Evolutionary conservation across 2,888 invertebrate genomes (phyloP).

Genomic region (Conomelus anceps): DNA sequence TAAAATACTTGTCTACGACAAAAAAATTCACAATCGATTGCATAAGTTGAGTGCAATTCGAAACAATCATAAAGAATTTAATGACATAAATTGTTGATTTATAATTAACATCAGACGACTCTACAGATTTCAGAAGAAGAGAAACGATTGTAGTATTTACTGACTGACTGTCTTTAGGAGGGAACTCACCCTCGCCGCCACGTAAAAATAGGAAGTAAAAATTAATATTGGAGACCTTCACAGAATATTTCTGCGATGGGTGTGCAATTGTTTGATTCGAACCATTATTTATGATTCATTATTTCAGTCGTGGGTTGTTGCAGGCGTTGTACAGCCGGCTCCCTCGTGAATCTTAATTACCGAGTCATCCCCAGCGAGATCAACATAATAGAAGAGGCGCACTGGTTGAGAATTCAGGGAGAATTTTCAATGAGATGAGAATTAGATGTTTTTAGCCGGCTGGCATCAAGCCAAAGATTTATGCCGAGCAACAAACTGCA

Average conservation of each 20-base stretch:
- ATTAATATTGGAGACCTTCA: not conserved
- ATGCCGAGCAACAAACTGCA: not conserved
- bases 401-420: not conserved
- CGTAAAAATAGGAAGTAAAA: not conserved
- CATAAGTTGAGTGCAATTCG: too few species aligned
- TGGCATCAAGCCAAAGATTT: not conserved
- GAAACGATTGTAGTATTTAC: not conserved
- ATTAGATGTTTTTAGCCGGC: not conserved
- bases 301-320: not conserved
- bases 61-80: too few species aligned
- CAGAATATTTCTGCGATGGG: not conserved
- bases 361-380: not conserved
- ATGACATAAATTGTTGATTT: too few species aligned
- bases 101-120: too few species aligned
- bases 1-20: too few species aligned
- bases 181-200: not conserved
- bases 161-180: not conserved
- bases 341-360: not conserved
- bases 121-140: too few species aligned
- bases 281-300: not conserved
- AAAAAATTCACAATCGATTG: too few species aligned
- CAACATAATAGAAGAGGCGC: not conserved
- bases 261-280: not conserved
- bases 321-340: not conserved
- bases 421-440: not conserved